phyloP scores from a whole-genome alignment of 2,888 invertebrate species.

The Agelastica alni region DNA sequence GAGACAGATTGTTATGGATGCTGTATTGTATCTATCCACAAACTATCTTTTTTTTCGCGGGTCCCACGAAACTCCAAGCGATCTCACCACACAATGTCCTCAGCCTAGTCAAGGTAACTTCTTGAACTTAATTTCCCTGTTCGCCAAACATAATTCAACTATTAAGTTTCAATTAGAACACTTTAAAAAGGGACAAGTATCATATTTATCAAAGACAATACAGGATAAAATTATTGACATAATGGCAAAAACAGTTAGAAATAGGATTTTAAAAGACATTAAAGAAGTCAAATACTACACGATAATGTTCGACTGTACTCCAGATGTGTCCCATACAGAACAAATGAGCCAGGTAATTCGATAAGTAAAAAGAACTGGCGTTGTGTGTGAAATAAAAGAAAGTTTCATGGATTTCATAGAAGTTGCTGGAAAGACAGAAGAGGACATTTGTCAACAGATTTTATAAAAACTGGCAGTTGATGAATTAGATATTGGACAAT shows the following conservation, averaged over 20 bases:
- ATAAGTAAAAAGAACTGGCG: neutral
- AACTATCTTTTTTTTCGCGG: too few species aligned
- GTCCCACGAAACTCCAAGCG: too few species aligned
- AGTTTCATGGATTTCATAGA: neutral
- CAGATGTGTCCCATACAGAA: too few species aligned
- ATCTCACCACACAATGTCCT: too few species aligned
- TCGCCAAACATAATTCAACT: neutral
- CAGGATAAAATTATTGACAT: neutral
- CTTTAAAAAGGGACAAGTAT: neutral
- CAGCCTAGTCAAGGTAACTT: too few species aligned
- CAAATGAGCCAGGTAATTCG: too few species aligned
- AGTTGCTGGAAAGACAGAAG: neutral
- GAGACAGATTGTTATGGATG: too few species aligned
- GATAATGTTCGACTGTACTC: too few species aligned
- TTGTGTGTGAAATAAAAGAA: neutral
- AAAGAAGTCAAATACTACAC: neutral
- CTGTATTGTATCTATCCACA: too few species aligned
- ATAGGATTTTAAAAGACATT: neutral
- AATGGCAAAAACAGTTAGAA: neutral
- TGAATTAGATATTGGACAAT: neutral
- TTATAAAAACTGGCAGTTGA: too few species aligned
- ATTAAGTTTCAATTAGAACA: neutral
- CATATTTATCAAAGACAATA: neutral
- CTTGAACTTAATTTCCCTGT: conserved; percentile 10
- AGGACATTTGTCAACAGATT: neutral